Evolutionary conservation across 2,888 invertebrate species (phyloP), one percentile per base, ranked within the genome.

Genomic region (Idaea dimidiata): DNA sequence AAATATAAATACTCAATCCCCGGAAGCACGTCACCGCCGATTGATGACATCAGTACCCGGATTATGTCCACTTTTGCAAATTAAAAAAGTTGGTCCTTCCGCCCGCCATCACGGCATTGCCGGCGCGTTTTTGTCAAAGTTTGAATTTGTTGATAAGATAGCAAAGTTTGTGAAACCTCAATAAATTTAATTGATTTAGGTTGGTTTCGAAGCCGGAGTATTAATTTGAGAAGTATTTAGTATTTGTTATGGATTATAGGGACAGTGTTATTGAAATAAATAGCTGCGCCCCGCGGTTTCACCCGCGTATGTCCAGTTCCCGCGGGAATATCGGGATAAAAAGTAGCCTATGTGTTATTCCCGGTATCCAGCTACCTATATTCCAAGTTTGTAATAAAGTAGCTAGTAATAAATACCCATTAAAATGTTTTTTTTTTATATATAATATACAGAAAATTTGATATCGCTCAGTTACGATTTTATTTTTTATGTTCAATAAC

Each of bases 21-120:
- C 43, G 43, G 43, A 43, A 8, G 43, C 14, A 10, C 43, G 43
- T 43, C 43, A 43, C 7, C 7, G 16, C 70, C 70, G 77, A 78
- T 76, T 73, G 78, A 80, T 80, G 78, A 75, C 74, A 74, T 78
- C 75, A 75, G 69, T 67, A 66, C 74, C 74, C 70, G 62, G 70
- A 70, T 72, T 72, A 78, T 76, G 76, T 74, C 76, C 79, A 77
- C 79, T 79, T 75, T 68, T 68, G 71, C 70, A 79, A 79, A 80
- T 80, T 78, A 79, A 79, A 80, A 79, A 79, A 77, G 71, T 74
- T 75, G 63, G 54, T 32, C 59, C 24, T 24, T 24, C 24, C 24
- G 24, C 24, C 24, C 24, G 24, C 24, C 24, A 24, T 54, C 6
- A 6, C 16, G 16, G 54, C 54, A 16, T 16, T 16, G 17, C 0